A percentile compares a stretch with the other conserved stretches of the same genome.
These are phyloP conservation scores for Salvelinus namaycush DNA, from an alignment of 2,113 vertebrate species.

Conservation along the genomic window DNA sequence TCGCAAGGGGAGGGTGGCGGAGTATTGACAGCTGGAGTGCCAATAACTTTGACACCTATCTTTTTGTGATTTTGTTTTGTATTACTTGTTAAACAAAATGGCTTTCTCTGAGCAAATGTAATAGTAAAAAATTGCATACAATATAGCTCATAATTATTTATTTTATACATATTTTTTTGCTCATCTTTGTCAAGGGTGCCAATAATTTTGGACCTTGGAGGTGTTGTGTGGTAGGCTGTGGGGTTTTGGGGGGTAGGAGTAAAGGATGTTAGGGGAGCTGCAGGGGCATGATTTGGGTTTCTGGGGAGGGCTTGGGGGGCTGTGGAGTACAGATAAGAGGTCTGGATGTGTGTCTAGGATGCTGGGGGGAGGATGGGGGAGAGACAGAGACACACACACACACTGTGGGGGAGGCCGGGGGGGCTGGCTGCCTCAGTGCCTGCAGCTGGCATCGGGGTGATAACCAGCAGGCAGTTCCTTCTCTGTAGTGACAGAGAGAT, in stretches of 20 bases:
- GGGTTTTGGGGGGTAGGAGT: constrained; percentile 37
- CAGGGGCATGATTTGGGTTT: constrained; percentile 58
- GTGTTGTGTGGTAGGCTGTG: constrained; percentile 9
- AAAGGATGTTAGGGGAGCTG: constrained; percentile 28
- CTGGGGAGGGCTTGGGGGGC: constrained; percentile 64
- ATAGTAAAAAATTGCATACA: no score
- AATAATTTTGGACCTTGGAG: neutral
- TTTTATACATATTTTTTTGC: no score
- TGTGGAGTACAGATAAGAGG: constrained; percentile 66
- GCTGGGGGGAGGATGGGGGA: constrained; percentile 3
- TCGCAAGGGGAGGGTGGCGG: no score
- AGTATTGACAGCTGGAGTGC: no score
- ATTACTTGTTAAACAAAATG: no score
- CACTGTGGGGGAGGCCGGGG: neutral
- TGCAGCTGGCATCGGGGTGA: constrained; percentile 62
- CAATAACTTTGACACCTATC: no score
- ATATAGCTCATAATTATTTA: no score
- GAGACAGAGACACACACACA: constrained; percentile 2
- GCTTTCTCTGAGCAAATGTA: no score
- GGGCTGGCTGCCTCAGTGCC: constrained; percentile 43
- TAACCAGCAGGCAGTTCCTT: constrained; percentile 58
- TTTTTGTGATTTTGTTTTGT: no score
- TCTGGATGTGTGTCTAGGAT: constrained; percentile 55
- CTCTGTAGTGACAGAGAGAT: constrained; percentile 32
- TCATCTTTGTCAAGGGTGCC: no score